These are phyloP conservation scores for Gavia stellata DNA, from an alignment of 2,113 vertebrate genomes.

Conservation along the genomic window DNA sequence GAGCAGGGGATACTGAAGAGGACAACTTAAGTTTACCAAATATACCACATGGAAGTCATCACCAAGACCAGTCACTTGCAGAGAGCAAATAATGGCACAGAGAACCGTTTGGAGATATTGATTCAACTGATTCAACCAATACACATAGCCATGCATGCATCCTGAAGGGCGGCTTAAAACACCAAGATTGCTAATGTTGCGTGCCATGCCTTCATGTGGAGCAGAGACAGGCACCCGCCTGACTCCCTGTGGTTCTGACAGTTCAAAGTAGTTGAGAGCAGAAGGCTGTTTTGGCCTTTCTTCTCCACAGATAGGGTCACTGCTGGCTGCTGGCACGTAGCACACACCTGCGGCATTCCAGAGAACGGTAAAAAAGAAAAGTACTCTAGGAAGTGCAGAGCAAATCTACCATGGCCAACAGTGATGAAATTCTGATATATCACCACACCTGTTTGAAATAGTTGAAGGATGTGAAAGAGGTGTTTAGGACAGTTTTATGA, in stretches of 20 bases:
- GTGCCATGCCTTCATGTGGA: accelerated
- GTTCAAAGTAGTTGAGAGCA: background rate
- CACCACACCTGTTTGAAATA: conserved; percentile 31
- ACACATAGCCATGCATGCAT: accelerated
- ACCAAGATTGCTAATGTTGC: accelerated
- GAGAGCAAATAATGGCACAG: background rate
- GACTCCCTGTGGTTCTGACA: background rate
- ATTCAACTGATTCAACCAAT: background rate
- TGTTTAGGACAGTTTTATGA: conserved; percentile 47
- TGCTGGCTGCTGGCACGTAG: background rate
- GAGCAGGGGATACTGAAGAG: background rate
- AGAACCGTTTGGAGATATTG: background rate
- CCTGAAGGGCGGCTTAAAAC: background rate
- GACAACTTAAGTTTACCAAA: background rate
- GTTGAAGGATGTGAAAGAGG: conserved; percentile 15
- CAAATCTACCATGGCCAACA: background rate
- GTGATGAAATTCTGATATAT: conserved; percentile 25
- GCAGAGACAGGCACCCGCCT: background rate
- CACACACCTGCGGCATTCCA: background rate
- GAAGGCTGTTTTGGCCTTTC: background rate
- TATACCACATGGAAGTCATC: accelerated
- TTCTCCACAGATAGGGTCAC: background rate
- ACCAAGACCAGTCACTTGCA: background rate
- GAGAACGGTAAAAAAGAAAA: background rate
- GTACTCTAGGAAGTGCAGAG: background rate